phyloP scores from a whole-genome alignment of 2,113 vertebrate species.

The Periophthalmus modestus region DNA sequence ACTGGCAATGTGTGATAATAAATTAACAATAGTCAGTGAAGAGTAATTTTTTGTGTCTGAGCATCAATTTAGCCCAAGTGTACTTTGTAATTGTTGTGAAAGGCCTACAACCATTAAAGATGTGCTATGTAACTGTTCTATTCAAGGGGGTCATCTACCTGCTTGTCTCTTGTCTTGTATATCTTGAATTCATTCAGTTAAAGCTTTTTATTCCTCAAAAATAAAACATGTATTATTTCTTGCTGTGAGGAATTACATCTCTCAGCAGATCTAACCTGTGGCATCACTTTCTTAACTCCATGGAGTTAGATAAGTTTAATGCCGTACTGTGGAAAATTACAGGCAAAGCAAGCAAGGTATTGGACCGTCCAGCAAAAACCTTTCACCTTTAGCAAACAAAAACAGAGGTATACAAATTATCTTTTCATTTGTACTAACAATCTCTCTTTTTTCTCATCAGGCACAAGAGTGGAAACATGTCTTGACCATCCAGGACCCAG shows the following conservation, averaged over 20 bases:
- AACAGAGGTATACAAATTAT: neutral
- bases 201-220: neutral
- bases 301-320: too few species aligned
- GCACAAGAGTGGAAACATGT: slow-evolving; percentile 47
- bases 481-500: slow-evolving; percentile 45
- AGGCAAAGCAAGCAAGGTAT: too few species aligned
- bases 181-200: too few species aligned
- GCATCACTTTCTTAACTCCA: too few species aligned
- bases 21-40: too few species aligned
- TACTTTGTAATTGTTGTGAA: neutral
- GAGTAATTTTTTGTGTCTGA: neutral
- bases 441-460: slow-evolving; percentile 44
- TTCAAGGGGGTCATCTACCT: neutral
- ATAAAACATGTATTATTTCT: neutral
- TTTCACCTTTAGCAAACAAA: neutral
- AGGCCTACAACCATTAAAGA: too few species aligned
- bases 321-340: too few species aligned
- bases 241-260: too few species aligned
- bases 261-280: too few species aligned
- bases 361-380: too few species aligned
- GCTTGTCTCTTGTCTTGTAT: too few species aligned
- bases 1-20: too few species aligned
- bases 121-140: neutral
- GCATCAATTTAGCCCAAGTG: neutral
- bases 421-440: neutral